Evolutionary conservation across 2,888 invertebrate genomes (phyloP).

Genomic region (Mechanitis messenoides): DNA sequence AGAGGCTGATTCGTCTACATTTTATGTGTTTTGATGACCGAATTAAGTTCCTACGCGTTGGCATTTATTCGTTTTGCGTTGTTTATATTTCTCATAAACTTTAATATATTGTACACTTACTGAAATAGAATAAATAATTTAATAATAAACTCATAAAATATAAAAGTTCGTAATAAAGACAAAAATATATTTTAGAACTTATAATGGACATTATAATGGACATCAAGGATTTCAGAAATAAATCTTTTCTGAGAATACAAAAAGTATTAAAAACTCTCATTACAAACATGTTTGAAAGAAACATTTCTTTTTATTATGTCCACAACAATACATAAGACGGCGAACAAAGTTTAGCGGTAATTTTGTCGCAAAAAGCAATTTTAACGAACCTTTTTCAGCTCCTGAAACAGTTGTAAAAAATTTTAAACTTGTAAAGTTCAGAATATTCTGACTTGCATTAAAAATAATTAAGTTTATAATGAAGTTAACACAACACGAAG

Average conservation of each 20-base stretch:
- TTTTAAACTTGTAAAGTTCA: too few species aligned
- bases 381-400: neutral
- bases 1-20: neutral
- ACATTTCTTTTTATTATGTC: conserved; percentile 4
- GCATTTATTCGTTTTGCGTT: conserved; percentile 3
- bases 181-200: neutral
- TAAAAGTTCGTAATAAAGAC: neutral
- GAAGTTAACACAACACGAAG: too few species aligned
- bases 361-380: conserved; percentile 4
- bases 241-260: conserved; percentile 2
- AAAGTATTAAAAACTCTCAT: conserved; percentile 4
- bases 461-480: too few species aligned
- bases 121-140: neutral
- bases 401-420: neutral
- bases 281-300: conserved; percentile 6
- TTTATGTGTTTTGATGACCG: conserved; percentile 5
- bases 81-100: neutral
- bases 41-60: conserved; percentile 2
- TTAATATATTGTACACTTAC: neutral
- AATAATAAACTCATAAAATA: neutral
- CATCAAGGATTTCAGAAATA: neutral
- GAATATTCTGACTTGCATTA: too few species aligned
- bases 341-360: neutral
- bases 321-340: conserved; percentile 1
- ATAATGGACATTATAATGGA: neutral